Evolutionary conservation across 2,888 invertebrate genomes (phyloP).

Genomic region (Nomada ruficornis): DNA sequence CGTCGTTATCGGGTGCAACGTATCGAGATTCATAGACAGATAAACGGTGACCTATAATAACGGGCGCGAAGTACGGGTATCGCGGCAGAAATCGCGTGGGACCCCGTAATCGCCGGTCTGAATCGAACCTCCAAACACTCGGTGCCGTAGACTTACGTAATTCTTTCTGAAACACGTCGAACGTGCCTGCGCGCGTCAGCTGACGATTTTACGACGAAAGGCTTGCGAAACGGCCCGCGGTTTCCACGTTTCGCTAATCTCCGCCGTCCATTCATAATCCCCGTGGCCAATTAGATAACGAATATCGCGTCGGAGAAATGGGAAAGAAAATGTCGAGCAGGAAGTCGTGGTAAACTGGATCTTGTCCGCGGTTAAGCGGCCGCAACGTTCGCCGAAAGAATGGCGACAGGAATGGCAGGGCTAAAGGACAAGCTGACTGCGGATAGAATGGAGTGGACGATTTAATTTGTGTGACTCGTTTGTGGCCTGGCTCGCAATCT

Average conservation of each 20-base stretch:
- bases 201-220: background rate
- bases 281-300: constrained; percentile 33
- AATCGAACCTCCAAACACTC: constrained; percentile 51
- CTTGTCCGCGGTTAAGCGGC: constrained; percentile 35
- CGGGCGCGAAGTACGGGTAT: constrained; percentile 51
- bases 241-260: constrained; percentile 37
- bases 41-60: constrained; percentile 60
- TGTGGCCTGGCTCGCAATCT: constrained; percentile 26
- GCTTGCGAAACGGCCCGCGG: background rate
- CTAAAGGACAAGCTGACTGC: constrained; percentile 1
- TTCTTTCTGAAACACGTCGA: constrained; percentile 24
- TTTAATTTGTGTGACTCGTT: constrained; percentile 46
- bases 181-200: constrained; percentile 17
- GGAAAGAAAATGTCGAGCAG: constrained; percentile 29
- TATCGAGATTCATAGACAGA: constrained; percentile 60
- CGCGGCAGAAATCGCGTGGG: constrained; percentile 58
- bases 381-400: constrained; percentile 16
- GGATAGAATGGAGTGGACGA: constrained; percentile 40
- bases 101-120: constrained; percentile 34
- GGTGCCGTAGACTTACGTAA: constrained; percentile 39
- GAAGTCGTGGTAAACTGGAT: constrained; percentile 58
- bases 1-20: constrained; percentile 36
- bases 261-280: constrained; percentile 53
- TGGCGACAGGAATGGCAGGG: constrained; percentile 1
- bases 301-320: background rate